phyloP scores from a whole-genome alignment of 1,140 invertebrate genomes.

The Drosophila saltans region DNA sequence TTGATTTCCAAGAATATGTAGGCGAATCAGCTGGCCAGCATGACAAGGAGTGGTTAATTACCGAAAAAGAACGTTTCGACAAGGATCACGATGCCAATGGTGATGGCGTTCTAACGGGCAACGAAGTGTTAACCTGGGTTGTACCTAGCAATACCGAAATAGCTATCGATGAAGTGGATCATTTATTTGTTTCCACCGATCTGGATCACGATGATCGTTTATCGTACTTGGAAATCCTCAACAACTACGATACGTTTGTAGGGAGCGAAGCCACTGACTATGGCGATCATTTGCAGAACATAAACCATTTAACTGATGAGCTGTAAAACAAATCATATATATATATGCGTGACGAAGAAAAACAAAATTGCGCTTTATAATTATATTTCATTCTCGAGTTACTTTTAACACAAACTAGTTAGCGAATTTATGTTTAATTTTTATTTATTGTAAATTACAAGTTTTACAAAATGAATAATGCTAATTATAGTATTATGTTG shows the following conservation, averaged over 20 bases:
- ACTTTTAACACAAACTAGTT: slow-evolving; percentile 43
- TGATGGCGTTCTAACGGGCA: slow-evolving; percentile 91
- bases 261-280: slow-evolving; percentile 98
- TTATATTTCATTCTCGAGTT: slow-evolving; percentile 46
- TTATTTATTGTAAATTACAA: slow-evolving; percentile 41
- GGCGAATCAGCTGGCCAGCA: slow-evolving; percentile 89
- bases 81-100: slow-evolving; percentile 93
- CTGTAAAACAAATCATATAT: slow-evolving; percentile 84
- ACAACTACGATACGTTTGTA: slow-evolving; percentile 96
- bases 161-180: slow-evolving; percentile 94
- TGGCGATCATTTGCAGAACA: slow-evolving; percentile 93
- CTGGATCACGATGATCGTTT: slow-evolving; percentile 93
- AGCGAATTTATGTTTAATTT: slow-evolving; percentile 66
- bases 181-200: slow-evolving; percentile 95
- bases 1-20: slow-evolving; percentile 93
- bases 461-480: slow-evolving; percentile 46
- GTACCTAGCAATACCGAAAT: slow-evolving; percentile 96
- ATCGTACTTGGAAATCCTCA: slow-evolving; percentile 93
- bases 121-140: slow-evolving; percentile 95
- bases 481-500: slow-evolving; percentile 31
- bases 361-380: slow-evolving; percentile 38
- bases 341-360: not conserved
- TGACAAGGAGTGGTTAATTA: slow-evolving; percentile 91
- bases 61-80: slow-evolving; percentile 96
- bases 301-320: slow-evolving; percentile 91